These are phyloP conservation scores for Scatophagus argus DNA, from an alignment of 2,113 vertebrate species.

Conservation along the genomic window DNA sequence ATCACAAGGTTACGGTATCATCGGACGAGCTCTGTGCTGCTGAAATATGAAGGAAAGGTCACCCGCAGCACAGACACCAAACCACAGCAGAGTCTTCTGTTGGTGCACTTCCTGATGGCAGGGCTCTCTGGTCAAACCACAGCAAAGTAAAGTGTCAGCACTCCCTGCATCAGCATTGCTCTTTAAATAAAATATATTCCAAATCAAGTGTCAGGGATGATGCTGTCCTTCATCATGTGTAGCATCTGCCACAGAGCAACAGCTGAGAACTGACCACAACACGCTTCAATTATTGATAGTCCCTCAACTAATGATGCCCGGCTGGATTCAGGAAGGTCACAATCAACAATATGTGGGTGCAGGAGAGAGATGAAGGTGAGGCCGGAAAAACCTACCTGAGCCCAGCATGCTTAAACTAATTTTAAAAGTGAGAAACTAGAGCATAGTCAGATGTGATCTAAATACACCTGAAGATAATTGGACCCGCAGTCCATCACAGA, in stretches of 20 bases:
- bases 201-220: neutral
- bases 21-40: neutral
- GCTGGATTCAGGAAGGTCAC: neutral
- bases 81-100: neutral
- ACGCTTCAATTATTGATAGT: constrained; percentile 12
- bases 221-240: neutral
- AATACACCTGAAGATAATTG: neutral
- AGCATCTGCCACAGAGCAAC: neutral
- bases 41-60: neutral
- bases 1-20: neutral
- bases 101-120: too few relatives aligned
- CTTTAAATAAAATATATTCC: neutral
- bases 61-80: neutral
- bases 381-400: too few relatives aligned
- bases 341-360: neutral
- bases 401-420: too few relatives aligned
- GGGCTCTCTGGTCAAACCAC: too few relatives aligned
- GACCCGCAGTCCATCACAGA: neutral
- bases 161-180: neutral
- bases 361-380: neutral
- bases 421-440: neutral
- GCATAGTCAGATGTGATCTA: neutral
- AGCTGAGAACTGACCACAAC: neutral
- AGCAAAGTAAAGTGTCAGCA: neutral
- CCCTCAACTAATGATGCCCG: constrained; percentile 1